Evolutionary conservation across 53 echinoderm and acorn worm species (phyloP).

Genomic region (Glandiceps talaboti): DNA sequence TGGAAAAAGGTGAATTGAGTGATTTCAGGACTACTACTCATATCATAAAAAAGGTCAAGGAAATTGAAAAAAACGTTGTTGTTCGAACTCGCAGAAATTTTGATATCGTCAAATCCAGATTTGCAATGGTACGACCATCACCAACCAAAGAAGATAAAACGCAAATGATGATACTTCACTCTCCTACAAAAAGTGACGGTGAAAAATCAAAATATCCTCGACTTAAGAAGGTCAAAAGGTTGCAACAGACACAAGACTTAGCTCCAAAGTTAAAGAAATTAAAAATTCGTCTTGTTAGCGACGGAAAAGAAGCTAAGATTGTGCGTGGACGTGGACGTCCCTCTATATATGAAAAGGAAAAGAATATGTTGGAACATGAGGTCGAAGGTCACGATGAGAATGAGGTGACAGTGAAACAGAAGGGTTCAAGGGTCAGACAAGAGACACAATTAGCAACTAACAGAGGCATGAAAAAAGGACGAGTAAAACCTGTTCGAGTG

Average conservation of each 20-base stretch:
- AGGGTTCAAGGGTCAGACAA: constrained; percentile 8
- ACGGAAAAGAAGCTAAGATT: constrained; percentile 36
- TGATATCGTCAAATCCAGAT: not conserved
- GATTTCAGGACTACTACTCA: not conserved
- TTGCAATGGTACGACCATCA: not conserved
- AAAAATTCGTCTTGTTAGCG: constrained; percentile 33
- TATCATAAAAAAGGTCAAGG: not conserved
- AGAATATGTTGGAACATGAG: not conserved
- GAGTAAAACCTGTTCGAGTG: not conserved
- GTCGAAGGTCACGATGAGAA: not conserved
- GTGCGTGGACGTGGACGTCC: constrained; percentile 24
- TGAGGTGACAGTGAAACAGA: not conserved
- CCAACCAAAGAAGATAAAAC: not conserved
- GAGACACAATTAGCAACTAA: not conserved
- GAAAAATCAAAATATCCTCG: not conserved
- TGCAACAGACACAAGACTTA: not conserved
- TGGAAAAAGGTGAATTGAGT: not conserved
- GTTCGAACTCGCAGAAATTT: not conserved
- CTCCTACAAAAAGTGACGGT: not conserved
- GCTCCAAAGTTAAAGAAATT: constrained; percentile 23
- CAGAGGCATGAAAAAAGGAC: not conserved
- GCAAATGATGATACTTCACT: not conserved
- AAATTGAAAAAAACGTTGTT: not conserved
- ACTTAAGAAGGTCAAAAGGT: not conserved
- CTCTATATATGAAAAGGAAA: not conserved